phyloP scores from a whole-genome alignment of 2,888 invertebrate species.

The Pyrochroa serraticornis region DNA sequence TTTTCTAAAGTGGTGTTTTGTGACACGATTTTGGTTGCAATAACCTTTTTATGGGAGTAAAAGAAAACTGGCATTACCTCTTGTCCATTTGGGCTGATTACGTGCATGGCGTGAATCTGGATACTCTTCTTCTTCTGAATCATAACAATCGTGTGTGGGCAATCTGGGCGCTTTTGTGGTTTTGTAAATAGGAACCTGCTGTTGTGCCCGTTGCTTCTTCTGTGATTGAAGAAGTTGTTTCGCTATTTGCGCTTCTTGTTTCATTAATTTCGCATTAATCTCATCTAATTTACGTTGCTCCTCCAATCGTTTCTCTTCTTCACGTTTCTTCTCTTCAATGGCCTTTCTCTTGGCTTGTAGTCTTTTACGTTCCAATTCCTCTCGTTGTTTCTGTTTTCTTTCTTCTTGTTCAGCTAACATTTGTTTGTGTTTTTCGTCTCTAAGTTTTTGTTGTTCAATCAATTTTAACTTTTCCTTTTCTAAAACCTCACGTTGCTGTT shows the following conservation, averaged over 20 bases:
- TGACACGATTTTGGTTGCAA: background rate
- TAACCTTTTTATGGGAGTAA: background rate
- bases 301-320: constrained; percentile 45
- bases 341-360: constrained; percentile 59
- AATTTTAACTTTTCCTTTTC: constrained; percentile 60
- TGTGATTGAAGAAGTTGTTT: constrained; percentile 8
- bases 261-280: constrained; percentile 36
- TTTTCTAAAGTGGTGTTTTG: no score
- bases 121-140: constrained; percentile 61
- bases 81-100: background rate
- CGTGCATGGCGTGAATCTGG: background rate
- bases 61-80: background rate
- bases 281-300: constrained; percentile 51
- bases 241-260: constrained; percentile 45
- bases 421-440: constrained; percentile 51
- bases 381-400: constrained; percentile 56
- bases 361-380: constrained; percentile 58
- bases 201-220: constrained; percentile 54
- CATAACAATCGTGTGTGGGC: constrained; percentile 64
- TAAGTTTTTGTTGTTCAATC: constrained; percentile 59
- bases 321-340: constrained; percentile 49
- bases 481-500: constrained; percentile 58
- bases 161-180: constrained; percentile 56
- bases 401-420: constrained; percentile 52
- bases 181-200: constrained; percentile 51